Percentiles rank a stretch among this genome's conserved stretches.
These are phyloP conservation scores for Chrysolophus pictus DNA, from an alignment of 2,797 vertebrate genomes.

Conservation along the genomic window DNA sequence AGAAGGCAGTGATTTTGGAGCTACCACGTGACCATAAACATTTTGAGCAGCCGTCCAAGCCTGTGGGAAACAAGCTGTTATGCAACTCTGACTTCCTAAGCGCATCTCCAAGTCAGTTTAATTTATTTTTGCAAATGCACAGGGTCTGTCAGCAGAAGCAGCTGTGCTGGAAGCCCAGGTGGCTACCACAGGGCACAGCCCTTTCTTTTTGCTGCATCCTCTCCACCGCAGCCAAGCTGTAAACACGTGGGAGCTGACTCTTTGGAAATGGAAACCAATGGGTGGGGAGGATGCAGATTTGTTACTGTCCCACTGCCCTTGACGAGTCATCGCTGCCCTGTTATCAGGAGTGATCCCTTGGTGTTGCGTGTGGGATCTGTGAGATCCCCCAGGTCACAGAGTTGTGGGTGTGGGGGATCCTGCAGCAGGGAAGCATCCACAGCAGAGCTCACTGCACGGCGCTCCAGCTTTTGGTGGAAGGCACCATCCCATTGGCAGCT, in stretches of 20 bases:
- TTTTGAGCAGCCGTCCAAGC: slow-evolving; percentile 56
- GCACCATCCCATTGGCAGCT: neutral
- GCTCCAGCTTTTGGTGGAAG: neutral
- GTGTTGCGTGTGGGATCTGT: neutral
- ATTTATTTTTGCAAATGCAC: slow-evolving; percentile 46
- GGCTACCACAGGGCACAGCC: slow-evolving; percentile 48
- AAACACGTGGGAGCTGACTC: slow-evolving; percentile 69
- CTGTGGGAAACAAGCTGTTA: slow-evolving; percentile 62
- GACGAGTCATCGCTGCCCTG: neutral
- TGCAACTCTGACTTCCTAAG: slow-evolving; percentile 58
- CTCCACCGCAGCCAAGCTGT: neutral
- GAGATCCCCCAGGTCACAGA: neutral
- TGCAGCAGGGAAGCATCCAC: neutral
- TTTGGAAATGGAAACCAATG: slow-evolving; percentile 75
- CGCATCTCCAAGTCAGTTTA: slow-evolving; percentile 60
- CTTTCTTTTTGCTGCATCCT: slow-evolving; percentile 31
- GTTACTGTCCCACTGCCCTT: slow-evolving; percentile 63
- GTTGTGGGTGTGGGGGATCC: neutral
- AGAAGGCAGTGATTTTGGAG: slow-evolving; percentile 44
- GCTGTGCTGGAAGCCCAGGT: slow-evolving; percentile 65
- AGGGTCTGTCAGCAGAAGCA: slow-evolving; percentile 66
- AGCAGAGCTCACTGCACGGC: neutral
- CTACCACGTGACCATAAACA: slow-evolving; percentile 39
- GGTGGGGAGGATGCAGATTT: slow-evolving; percentile 13
- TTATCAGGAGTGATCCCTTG: neutral